Evolutionary conservation across 2,797 vertebrate genomes (phyloP), one percentile per base, ranked within the genome.

Genomic region (Fistularia tabacaria): DNA sequence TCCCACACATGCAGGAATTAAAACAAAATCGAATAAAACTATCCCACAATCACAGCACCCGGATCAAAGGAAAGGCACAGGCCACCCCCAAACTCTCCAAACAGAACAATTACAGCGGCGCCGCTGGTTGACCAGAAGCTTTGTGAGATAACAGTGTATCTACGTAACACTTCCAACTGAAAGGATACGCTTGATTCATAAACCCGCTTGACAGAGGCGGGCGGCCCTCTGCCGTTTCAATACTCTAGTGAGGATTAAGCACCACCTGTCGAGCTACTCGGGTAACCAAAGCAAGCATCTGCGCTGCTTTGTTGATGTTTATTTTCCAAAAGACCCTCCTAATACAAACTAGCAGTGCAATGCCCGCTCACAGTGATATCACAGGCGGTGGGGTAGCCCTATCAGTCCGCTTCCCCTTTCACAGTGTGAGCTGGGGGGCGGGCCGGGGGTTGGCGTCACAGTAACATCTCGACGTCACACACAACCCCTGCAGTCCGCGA

Each of bases 41-140:
- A 12, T 49, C 14, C 46, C 45, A 48, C 12, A 49, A 10, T 36
- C 44, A 46, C 7, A 49, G 47, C 42, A 56, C 41, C 38, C n/a
- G 44, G 44, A 65, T 54, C 44, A 52, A 77, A 59, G 69, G 64
- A 47, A 67, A 69, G 59, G 59, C 56, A 10, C 7, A 49, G 10
- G 6, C 50, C 12, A 38, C 59, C 57, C 61, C 50, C n/a, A 36
- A 64, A 70, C 78, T 70, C 78, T 56, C 55, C 54, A 38, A 58
- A 72, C 51, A 47, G 53, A 80, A 84, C 71, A 86, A 87, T 60
- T 78, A 86, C 59, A 80, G 55, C 57, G 3, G 9, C 36, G 53
- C 15, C 55, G 46, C 54, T 44, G 36, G n/a, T 36, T 1, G 0
- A 36, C 9, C 49, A 25, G 25, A 25, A 25, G 25, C 25, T 25